Percentiles rank a stretch among this genome's conserved stretches.
Conservation (phyloP, 53 echinoderm and acorn worm genomes). For the Zoroaster sp. region DNA sequence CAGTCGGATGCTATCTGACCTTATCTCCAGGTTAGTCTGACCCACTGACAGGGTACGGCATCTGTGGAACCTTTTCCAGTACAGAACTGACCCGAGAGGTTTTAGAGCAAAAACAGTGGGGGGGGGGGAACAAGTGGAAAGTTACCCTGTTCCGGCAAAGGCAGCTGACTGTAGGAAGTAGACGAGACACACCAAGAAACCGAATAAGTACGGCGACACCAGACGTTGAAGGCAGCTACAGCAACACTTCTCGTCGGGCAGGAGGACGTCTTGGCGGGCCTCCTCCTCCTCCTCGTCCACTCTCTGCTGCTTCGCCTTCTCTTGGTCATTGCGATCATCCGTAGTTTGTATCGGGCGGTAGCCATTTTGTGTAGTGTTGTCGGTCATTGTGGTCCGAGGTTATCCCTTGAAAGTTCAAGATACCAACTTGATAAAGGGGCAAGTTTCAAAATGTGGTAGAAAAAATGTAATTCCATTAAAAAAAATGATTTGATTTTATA, state of each 20-base stretch:
- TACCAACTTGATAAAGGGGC: no score
- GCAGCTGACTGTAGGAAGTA: slow-evolving; percentile 26
- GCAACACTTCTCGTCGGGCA: background rate
- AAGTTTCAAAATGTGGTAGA: no score
- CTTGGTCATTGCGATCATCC: background rate
- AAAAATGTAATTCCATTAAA: no score
- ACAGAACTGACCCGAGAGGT: no score
- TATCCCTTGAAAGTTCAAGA: background rate
- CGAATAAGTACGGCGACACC: slow-evolving; percentile 34
- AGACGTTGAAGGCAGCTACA: slow-evolving; percentile 31
- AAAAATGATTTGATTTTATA: no score
- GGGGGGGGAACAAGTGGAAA: no score
- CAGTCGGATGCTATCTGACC: no score
- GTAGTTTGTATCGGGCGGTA: slow-evolving; percentile 4
- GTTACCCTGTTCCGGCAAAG: slow-evolving; percentile 24
- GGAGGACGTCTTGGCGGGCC: background rate
- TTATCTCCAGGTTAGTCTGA: no score
- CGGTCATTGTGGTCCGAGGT: background rate
- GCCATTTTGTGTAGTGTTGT: background rate
- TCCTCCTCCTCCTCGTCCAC: background rate
- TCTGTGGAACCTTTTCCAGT: no score
- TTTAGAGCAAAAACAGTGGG: no score
- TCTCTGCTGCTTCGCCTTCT: background rate
- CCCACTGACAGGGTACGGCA: no score
- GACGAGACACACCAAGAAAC: slow-evolving; percentile 4